Evolutionary conservation across 2,797 vertebrate genomes (phyloP), one percentile per base, ranked within the genome.

Genomic region (Acestrorhynchus altus): DNA sequence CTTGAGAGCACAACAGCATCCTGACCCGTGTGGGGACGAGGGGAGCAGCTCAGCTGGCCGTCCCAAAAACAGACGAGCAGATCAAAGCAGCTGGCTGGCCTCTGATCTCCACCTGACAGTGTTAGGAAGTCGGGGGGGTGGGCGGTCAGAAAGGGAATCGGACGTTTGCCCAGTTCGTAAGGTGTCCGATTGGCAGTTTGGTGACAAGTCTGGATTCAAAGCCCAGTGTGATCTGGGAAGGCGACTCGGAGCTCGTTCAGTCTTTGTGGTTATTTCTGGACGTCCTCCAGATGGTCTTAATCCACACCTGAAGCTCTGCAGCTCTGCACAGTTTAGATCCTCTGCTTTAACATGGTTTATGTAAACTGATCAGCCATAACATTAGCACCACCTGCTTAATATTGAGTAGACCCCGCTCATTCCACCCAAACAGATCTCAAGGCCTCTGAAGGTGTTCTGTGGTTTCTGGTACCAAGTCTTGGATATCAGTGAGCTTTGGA

Each of bases 1-100:
- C 83, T 87, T 84, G 79, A 79, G 84, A 86, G 82, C 84, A 85
- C 76, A 90, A 92, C 76, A 92, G 91, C 90, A 91, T 92, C 91
- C 91, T 90, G 89, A 89, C 91, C 86, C 77, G 74, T 76, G 83
- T 63, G 75, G 59, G 44, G 76, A 87, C 84, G 82, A 88, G 84
- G 75, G 83, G 74, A 49, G 85, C 63, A 35, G 57, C 84, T 56
- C 84, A 65, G 35, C 81, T 80, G 11, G 80, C 74, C 74, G 72
- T 69, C 61, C 40, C 59, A 69, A 1, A 65, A 66, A 52, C 56
- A 44, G 46, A 60, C 57, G 12, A 60, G 20, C 18, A 88, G 88
- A 86, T 92, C 87, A 91, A 90, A 92, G 91, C 80, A 66, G 76
- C 83, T 81, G 86, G 87, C 90, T 88, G 89, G 88, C 87, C 90